Conservation (phyloP, 1,140 invertebrate genomes). For the Ptiloglossa arizonensis region DNA sequence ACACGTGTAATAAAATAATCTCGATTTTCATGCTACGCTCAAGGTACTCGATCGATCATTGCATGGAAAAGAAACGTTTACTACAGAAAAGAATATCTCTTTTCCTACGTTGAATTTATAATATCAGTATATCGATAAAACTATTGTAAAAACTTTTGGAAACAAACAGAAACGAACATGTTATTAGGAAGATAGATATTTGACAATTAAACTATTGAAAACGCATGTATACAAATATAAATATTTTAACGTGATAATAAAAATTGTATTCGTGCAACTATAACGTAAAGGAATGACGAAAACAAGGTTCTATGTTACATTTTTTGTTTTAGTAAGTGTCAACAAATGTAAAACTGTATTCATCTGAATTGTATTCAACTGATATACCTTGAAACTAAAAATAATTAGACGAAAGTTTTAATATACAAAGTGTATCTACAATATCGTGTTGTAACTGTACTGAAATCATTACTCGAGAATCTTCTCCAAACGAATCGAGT, state of each 20-base stretch:
- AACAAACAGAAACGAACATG: background rate
- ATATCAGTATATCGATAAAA: background rate
- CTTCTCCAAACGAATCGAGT: conserved; percentile 30
- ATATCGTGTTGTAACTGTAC: conserved; percentile 25
- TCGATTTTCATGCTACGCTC: background rate
- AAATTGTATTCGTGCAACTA: conserved; percentile 31
- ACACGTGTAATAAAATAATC: conserved; percentile 18
- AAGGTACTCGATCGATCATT: conserved; percentile 4
- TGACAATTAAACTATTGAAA: conserved; percentile 33
- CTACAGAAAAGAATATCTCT: background rate
- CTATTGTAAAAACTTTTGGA: background rate
- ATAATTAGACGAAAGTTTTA: conserved; percentile 61
- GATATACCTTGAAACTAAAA: conserved; percentile 58
- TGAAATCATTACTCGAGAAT: conserved; percentile 32
- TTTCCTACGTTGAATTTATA: background rate
- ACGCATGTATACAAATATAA: conserved; percentile 36
- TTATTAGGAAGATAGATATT: background rate
- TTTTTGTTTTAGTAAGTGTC: conserved; percentile 2
- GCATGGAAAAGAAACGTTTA: conserved; percentile 11
- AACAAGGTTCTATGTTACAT: conserved; percentile 14
- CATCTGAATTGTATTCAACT: conserved; percentile 61
- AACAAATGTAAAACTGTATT: conserved; percentile 42
- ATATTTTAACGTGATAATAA: conserved; percentile 41
- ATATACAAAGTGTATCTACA: conserved; percentile 34
- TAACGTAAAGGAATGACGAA: conserved; percentile 44